Percentiles rank a stretch among this genome's conserved stretches.
These are phyloP conservation scores for Tarsius wallacei DNA, from an alignment of 2,797 vertebrate genomes.

Conservation along the genomic window DNA sequence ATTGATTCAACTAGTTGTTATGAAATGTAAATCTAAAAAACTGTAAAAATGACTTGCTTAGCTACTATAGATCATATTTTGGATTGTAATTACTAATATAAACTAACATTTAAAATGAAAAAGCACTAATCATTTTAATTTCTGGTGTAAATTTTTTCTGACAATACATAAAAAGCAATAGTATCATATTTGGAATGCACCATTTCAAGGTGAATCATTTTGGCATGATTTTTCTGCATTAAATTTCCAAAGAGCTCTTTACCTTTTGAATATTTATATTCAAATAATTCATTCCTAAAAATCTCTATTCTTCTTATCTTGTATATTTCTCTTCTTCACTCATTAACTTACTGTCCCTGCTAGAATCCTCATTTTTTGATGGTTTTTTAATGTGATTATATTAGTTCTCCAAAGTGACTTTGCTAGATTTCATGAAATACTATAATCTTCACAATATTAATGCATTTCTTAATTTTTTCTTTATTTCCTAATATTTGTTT, in stretches of 20 bases:
- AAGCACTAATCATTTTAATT: not conserved
- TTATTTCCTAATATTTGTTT: not conserved
- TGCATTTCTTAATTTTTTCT: not conserved
- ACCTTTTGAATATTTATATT: not conserved
- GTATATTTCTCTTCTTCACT: not conserved
- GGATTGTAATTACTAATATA: not conserved
- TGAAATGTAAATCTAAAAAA: not conserved
- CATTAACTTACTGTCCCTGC: not conserved
- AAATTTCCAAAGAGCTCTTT: not conserved
- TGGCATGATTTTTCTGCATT: slow-evolving; percentile 25
- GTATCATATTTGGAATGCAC: not conserved
- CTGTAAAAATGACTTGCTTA: not conserved
- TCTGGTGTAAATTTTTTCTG: not conserved
- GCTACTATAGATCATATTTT: not conserved
- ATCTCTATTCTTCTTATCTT: not conserved
- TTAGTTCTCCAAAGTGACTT: slow-evolving; percentile 18
- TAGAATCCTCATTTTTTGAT: not conserved
- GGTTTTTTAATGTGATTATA: not conserved
- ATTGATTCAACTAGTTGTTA: not conserved
- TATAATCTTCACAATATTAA: not conserved
- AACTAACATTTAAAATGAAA: not conserved
- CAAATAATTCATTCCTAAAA: not conserved
- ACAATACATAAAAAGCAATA: not conserved
- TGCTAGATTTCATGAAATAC: not conserved
- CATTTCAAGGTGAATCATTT: not conserved